Base-by-base conservation (phyloP, 2,113 vertebrate genomes). In the Mixornis gularis region DNA sequence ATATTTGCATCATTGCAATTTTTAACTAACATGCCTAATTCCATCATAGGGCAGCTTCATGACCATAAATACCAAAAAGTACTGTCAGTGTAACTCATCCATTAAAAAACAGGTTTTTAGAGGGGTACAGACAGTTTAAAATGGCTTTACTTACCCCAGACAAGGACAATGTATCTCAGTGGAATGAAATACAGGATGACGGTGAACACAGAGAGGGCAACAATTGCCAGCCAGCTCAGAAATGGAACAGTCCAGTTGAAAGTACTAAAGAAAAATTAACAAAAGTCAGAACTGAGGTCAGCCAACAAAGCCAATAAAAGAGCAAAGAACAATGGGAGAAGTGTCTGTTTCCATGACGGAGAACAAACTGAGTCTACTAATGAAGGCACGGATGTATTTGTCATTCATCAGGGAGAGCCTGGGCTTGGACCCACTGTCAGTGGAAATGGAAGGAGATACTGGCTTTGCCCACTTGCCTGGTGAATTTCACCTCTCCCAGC, bases 171-270 rank as follows among this genome's bases (percentile, higher is more conserved):
- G 97, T 99, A 99, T 98, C 99, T 97, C 85, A 99, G 97, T n/a
- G 99, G 99, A 95, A 99, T 97, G 97, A 98, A 99, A 97, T 99
- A 99, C 74, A 99, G 94, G 93, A 98, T 74, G 58, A 98, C 11
- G 20, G 98, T 99, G 96, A 98, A 98, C 62, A 97, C 85, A 74
- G 97, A 98, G 14, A 99, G 97, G 64, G 98, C 98, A 92, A 98
- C 97, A 17, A 99, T 99, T 59, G 98, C 98, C 97, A 99, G 97
- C 98, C 99, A 99, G 97, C 98, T 99, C 96, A 99, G 97, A 97
- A 99, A 99, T 82, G 99, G 99, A 96, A 99, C 98, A 29, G 99
- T 99, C 99, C 99, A 99, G 97, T 99, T 99, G 97, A 99, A 99
- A 32, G 98, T 99, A 96, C 99, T 99, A 93, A 43, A 86, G 51